These are phyloP conservation scores for Yponomeuta evonymella DNA, from an alignment of 2,888 invertebrate genomes.

Conservation along the genomic window DNA sequence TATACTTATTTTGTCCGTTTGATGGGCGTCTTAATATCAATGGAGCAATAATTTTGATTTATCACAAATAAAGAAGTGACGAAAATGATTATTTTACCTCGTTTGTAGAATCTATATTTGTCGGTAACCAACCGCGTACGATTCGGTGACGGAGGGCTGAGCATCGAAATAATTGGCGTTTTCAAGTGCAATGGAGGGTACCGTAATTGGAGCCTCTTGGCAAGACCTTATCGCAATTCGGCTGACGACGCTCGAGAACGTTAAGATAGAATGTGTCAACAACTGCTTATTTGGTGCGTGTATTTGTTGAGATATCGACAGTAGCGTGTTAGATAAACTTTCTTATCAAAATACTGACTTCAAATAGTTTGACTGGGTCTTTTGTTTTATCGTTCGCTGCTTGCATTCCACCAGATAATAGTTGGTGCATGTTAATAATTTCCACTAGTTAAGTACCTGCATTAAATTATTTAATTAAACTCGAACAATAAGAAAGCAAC, in stretches of 20 bases:
- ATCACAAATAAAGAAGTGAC: background rate
- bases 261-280: background rate
- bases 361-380: background rate
- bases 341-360: background rate
- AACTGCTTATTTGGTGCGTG: background rate
- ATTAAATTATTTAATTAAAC: background rate
- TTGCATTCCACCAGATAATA: too few species aligned
- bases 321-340: background rate
- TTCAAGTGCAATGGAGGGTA: background rate
- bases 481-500: background rate
- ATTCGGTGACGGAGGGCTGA: background rate
- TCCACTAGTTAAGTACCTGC: too few species aligned
- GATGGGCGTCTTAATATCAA: background rate
- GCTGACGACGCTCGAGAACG: background rate
- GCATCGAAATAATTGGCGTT: constrained; percentile 1
- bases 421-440: too few species aligned
- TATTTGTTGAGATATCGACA: background rate
- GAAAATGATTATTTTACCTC: background rate
- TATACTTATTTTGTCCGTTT: background rate
- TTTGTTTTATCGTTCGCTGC: background rate
- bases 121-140: constrained; percentile 19
- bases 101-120: background rate
- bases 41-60: background rate
- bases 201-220: constrained; percentile 1
- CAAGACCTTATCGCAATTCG: background rate